These are phyloP conservation scores for Sapajus apella DNA, from an alignment of 2,113 vertebrate species.

Conservation along the genomic window DNA sequence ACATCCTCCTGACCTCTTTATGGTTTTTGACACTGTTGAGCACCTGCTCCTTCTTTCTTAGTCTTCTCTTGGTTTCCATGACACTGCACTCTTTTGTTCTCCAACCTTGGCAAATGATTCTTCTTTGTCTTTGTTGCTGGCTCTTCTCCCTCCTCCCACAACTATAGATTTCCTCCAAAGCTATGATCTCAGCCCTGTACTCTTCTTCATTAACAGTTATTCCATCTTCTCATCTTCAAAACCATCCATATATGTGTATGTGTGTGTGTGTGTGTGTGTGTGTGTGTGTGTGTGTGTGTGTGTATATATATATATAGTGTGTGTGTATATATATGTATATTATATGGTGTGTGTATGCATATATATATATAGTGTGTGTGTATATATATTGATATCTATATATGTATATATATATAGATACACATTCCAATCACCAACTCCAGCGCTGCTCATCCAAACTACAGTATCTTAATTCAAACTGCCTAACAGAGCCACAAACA, in stretches of 20 bases:
- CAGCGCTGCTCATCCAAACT: background rate
- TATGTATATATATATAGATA: background rate
- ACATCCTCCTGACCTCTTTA: background rate
- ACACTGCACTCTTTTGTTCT: background rate
- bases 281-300: background rate
- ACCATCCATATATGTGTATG: background rate
- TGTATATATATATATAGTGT: background rate
- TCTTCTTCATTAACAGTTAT: background rate
- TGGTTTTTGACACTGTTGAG: background rate
- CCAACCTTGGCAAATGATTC: background rate
- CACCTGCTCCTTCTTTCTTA: background rate
- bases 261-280: too few species aligned
- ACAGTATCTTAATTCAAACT: background rate
- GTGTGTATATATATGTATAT: background rate
- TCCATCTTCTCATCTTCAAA: background rate
- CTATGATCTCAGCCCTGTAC: background rate
- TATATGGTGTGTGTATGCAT: background rate
- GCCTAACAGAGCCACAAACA: background rate
- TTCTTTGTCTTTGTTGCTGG: background rate
- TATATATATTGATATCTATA: too few species aligned
- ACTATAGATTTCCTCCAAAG: background rate
- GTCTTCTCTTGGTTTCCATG: conserved; percentile 5
- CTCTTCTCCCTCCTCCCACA: background rate
- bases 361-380: too few species aligned
- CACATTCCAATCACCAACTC: background rate